phyloP scores from a whole-genome alignment of 2,888 invertebrate genomes.

The Dorcus parallelipipedus region DNA sequence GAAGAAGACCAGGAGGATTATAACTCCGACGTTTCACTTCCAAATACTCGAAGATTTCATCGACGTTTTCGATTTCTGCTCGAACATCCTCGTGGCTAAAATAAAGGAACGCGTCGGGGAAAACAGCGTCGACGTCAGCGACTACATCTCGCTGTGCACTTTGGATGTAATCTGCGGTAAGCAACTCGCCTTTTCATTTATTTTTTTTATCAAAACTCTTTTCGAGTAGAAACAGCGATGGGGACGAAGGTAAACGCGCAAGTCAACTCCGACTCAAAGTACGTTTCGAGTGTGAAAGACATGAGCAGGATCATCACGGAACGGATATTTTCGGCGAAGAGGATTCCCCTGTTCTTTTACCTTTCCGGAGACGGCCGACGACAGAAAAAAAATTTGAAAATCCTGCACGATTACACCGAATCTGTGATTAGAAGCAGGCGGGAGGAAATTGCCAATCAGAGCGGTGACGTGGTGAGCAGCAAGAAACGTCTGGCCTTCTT shows the following conservation, averaged over 20 bases:
- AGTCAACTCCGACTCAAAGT: conserved; percentile 62
- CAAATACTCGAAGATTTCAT: conserved; percentile 44
- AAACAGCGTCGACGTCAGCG: conserved; percentile 33
- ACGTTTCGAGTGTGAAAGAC: conserved; percentile 67
- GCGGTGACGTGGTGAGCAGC: background rate
- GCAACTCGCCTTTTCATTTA: background rate
- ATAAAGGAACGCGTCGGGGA: background rate
- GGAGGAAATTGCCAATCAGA: conserved; percentile 14
- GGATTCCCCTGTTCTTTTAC: conserved; percentile 50
- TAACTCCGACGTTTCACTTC: conserved; percentile 49
- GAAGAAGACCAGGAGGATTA: conserved; percentile 45
- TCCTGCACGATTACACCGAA: conserved; percentile 56
- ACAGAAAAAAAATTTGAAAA: conserved; percentile 46
- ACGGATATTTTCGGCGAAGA: conserved; percentile 45
- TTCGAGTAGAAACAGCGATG: conserved; percentile 84
- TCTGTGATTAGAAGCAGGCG: conserved; percentile 54
- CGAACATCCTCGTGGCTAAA: background rate
- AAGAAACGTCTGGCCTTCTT: conserved; percentile 23
- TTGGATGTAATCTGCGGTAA: conserved; percentile 21
- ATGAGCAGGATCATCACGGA: conserved; percentile 38
- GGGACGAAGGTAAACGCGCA: conserved; percentile 73
- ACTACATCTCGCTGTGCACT: conserved; percentile 13
- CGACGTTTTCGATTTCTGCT: conserved; percentile 34
- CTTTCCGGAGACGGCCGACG: conserved; percentile 60
- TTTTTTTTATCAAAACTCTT: background rate